Evolutionary conservation across 2,113 vertebrate species (phyloP).

Genomic region (Anhinga rufa): DNA sequence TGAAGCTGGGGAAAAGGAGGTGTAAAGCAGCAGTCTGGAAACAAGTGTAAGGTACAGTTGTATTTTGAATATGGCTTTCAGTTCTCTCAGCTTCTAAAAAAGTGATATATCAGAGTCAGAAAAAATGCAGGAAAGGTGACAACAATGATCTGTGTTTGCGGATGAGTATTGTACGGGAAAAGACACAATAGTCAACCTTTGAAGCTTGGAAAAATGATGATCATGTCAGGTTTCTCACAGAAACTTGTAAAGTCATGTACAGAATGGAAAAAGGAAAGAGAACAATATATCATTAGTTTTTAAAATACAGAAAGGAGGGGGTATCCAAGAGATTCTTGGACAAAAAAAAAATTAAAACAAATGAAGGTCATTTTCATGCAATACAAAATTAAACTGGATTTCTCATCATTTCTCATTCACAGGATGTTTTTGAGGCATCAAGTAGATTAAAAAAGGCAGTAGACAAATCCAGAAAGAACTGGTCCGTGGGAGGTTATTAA

Average conservation of each 20-base stretch:
- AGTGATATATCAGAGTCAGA: neutral
- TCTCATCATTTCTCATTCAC: neutral
- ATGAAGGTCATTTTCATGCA: neutral
- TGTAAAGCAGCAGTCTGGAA: neutral
- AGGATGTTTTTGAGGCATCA: neutral
- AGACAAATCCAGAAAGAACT: neutral
- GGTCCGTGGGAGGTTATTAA: neutral
- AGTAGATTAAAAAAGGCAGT: neutral
- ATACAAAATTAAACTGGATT: neutral
- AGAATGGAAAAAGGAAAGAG: neutral
- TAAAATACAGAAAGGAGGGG: neutral
- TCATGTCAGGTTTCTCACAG: neutral
- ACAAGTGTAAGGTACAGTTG: fast-evolving
- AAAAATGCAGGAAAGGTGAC: neutral
- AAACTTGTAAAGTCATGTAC: neutral
- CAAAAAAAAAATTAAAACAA: neutral
- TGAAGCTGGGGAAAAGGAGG: neutral
- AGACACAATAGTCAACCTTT: neutral
- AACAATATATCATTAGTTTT: neutral
- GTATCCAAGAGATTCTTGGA: neutral
- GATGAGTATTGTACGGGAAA: neutral
- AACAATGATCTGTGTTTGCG: neutral
- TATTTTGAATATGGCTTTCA: neutral
- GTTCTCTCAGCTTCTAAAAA: neutral
- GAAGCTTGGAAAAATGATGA: neutral